Base-by-base conservation (phyloP, 1,140 invertebrate species). In the Drosophila ambigua region DNA sequence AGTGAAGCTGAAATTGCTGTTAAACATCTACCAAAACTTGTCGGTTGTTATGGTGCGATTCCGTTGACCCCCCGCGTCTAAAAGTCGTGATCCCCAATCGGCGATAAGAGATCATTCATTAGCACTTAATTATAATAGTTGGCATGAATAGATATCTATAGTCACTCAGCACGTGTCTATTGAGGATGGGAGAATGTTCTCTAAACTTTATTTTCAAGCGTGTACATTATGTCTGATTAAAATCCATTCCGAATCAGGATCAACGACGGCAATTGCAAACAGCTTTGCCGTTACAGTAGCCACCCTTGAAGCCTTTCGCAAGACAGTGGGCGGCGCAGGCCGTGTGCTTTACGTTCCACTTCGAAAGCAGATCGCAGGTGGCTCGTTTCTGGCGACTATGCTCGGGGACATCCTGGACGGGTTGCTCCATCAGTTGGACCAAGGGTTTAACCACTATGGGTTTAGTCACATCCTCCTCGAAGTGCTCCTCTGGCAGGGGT, bases 321-420 rank as follows among this genome's bases (percentile, higher is more conserved):
- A 91, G 2, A 23, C 89, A 91, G 53, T 91, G 84, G 13, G 74
- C 69, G 1, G 89, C 89, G 52, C 90, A 91, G 24, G 65, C 81
- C 9, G 78, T 64, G 15, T 91, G 68, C 5, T 82, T 77, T 20
- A 82, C 69, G 24, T 79, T 77, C 41, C 71, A 72, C 1, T 62
- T 53, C 16, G 81, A 90, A 5, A 91, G 59, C 4, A 91, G 51
- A 57, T 91, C 89, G 11, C 89, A 91, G 24, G 89, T 91, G 45
- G 90, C 89, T 6, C 89, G 69, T 41, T 91, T 91, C 6, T 90
- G 77, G 11, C 90, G 90, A 50, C 39, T 68, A 50, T 73, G 75
- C 16, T 51, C 61, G 5, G 26, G 16, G 23, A 20, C 41, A 1
- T 23, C 50, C 51, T 45, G 7, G 2, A 57, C 20, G 6, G 26